A percentile compares a stretch with the other conserved stretches of the same genome.
phyloP scores from a whole-genome alignment of 2,797 vertebrate species.

The Poeciliopsis gracilis region DNA sequence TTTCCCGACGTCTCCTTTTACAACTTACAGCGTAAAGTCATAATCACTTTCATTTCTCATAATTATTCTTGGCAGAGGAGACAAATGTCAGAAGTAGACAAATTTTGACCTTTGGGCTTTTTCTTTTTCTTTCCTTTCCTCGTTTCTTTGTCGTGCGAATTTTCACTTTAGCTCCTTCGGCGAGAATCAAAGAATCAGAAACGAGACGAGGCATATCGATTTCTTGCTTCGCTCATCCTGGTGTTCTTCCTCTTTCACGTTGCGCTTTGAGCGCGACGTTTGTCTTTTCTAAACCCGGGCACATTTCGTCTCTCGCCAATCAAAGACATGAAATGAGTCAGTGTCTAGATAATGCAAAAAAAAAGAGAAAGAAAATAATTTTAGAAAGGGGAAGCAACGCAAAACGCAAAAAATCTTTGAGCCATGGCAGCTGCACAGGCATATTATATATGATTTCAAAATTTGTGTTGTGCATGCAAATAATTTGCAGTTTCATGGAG shows the following conservation, averaged over 20 bases:
- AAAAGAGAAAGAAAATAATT: not conserved
- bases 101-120: conserved; percentile 14
- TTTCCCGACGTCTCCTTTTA: conserved; percentile 1
- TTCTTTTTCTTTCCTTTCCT: not conserved
- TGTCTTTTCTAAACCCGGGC: not conserved
- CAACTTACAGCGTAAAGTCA: conserved; percentile 12
- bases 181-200: conserved; percentile 7
- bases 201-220: conserved; percentile 6
- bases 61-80: not conserved
- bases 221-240: conserved; percentile 23
- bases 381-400: conserved; percentile 12
- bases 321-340: conserved; percentile 10
- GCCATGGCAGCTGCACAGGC: not conserved
- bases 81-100: conserved; percentile 5
- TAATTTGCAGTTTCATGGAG: not conserved
- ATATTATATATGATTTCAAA: conserved; percentile 10
- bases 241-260: conserved; percentile 9
- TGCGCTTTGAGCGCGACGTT: not conserved
- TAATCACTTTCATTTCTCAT: conserved; percentile 1
- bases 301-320: conserved; percentile 9
- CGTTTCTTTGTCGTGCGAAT: not conserved
- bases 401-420: not conserved
- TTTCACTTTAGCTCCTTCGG: conserved; percentile 1
- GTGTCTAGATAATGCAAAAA: not conserved
- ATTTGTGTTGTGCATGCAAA: not conserved